Percentiles rank a stretch among this genome's conserved stretches.
phyloP scores from a whole-genome alignment of 2,888 invertebrate species.

The Netelia virgata region DNA sequence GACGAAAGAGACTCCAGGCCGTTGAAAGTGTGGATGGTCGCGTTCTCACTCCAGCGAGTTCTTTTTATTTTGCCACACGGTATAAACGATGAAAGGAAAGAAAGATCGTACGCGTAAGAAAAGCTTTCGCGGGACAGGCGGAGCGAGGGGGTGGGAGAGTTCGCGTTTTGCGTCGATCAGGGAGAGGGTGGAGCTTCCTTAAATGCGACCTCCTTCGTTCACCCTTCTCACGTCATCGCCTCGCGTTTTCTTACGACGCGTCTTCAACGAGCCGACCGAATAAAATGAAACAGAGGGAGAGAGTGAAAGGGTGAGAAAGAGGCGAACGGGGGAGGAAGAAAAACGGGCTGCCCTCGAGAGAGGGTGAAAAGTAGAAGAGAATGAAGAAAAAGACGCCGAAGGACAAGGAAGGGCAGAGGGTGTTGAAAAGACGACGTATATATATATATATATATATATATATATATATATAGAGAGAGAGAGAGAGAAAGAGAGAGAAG shows the following conservation, averaged over 20 bases:
- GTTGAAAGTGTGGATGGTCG: constrained; percentile 60
- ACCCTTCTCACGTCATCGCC: constrained; percentile 18
- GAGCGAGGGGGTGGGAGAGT: neutral
- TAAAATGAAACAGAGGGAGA: constrained; percentile 51
- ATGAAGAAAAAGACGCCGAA: constrained; percentile 37
- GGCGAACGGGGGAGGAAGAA: constrained; percentile 49
- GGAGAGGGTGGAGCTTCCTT: constrained; percentile 75
- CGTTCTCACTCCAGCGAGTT: constrained; percentile 4
- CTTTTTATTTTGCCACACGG: constrained; percentile 13
- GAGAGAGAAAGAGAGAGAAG: neutral
- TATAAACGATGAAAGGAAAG: constrained; percentile 77
- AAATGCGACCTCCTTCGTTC: constrained; percentile 70
- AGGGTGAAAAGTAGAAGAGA: constrained; percentile 34
- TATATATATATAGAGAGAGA: too few species aligned
- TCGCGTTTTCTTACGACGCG: constrained; percentile 13
- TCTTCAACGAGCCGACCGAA: constrained; percentile 69
- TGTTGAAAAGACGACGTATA: constrained; percentile 51
- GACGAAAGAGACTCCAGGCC: constrained; percentile 59
- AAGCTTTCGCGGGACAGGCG: constrained; percentile 38
- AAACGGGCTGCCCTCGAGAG: constrained; percentile 52
- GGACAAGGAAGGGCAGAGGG: constrained; percentile 34
- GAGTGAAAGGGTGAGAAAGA: constrained; percentile 48
- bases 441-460: too few species aligned
- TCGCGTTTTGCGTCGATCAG: constrained; percentile 2
- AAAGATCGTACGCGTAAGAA: constrained; percentile 74